phyloP scores from a whole-genome alignment of 2,797 vertebrate genomes.

The Petrocephalus sullivani region DNA sequence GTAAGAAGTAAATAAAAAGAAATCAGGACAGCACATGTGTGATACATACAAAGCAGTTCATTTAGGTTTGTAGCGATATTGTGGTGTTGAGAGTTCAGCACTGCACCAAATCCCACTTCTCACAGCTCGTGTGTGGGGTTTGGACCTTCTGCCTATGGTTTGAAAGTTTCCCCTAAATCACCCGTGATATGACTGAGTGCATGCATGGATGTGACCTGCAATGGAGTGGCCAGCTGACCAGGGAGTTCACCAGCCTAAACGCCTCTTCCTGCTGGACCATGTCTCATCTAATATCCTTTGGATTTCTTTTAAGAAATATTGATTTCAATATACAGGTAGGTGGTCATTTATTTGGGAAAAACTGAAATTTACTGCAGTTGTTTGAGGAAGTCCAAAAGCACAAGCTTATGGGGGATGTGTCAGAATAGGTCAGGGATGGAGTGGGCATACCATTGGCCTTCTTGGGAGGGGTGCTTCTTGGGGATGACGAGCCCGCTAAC shows the following conservation, averaged over 20 bases:
- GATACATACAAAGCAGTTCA: not conserved
- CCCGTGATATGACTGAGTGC: not conserved
- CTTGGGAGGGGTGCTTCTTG: slow-evolving; percentile 32
- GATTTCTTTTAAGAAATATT: not conserved
- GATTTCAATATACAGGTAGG: not conserved
- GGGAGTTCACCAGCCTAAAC: not conserved
- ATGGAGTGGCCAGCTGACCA: not conserved
- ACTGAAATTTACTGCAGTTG: not conserved
- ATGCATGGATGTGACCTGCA: not conserved
- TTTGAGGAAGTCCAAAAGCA: not conserved
- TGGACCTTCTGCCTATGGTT: not conserved
- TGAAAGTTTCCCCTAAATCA: not conserved
- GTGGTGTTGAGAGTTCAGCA: not conserved
- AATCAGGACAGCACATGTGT: not conserved
- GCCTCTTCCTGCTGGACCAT: not conserved
- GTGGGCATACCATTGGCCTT: slow-evolving; percentile 33
- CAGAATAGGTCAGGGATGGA: not conserved
- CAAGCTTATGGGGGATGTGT: not conserved
- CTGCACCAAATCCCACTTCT: not conserved
- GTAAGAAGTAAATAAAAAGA: not conserved
- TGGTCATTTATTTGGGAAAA: not conserved
- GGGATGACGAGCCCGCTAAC: slow-evolving; percentile 32
- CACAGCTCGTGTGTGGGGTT: not conserved
- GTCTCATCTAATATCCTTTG: not conserved
- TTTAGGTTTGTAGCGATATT: not conserved